Evolutionary conservation across 2,888 invertebrate genomes (phyloP).

Genomic region (Philopedon plagiatum): DNA sequence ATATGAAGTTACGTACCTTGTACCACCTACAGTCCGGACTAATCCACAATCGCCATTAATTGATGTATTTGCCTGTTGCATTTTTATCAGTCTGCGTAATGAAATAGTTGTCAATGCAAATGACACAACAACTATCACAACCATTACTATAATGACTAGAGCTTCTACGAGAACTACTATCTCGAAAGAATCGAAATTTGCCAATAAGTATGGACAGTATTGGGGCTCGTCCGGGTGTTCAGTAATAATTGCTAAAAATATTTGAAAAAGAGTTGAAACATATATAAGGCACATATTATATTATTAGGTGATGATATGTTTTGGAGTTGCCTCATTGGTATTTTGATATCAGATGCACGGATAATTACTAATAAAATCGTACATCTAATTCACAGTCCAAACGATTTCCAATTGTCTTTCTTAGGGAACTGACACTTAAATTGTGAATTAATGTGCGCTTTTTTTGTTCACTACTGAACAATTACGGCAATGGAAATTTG

Average conservation of each 20-base stretch:
- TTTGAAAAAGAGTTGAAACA: no score
- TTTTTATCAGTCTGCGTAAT: background rate
- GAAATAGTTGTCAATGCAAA: background rate
- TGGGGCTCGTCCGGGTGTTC: background rate
- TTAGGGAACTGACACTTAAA: no score
- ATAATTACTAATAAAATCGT: no score
- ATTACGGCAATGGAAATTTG: no score
- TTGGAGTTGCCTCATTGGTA: no score
- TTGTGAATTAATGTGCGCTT: no score
- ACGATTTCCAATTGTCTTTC: no score
- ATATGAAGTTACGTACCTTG: background rate
- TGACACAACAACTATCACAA: constrained; percentile 1
- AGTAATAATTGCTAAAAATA: constrained; percentile 13
- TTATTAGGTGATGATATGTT: no score
- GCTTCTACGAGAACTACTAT: constrained; percentile 4
- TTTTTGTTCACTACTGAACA: no score
- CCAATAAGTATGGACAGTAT: background rate
- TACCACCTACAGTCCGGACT: background rate
- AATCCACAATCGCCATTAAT: background rate
- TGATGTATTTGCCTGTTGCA: background rate
- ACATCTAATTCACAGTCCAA: no score
- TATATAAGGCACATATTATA: background rate
- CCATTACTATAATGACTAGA: constrained; percentile 20
- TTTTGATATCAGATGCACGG: no score
- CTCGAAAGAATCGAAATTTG: background rate